A percentile compares a stretch with the other conserved stretches of the same genome.
These are phyloP conservation scores for Copidosoma aretas DNA, from an alignment of 2,888 invertebrate species.

Conservation along the genomic window DNA sequence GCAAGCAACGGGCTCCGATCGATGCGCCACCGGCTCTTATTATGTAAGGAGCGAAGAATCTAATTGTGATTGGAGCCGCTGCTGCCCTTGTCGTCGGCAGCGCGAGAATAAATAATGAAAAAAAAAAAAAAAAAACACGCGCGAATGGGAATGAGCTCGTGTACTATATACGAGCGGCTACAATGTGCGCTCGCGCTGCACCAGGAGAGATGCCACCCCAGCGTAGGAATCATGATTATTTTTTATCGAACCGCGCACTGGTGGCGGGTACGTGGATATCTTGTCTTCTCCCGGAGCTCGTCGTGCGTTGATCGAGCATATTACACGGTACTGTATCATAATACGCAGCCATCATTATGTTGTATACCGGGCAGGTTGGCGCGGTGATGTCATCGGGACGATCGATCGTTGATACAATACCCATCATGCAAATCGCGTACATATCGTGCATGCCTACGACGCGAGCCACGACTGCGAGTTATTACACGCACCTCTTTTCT, in stretches of 20 bases:
- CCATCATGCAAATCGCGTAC: too few species aligned
- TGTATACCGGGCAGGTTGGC: background rate
- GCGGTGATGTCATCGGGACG: too few species aligned
- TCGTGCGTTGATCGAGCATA: too few species aligned
- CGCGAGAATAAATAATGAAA: conserved; percentile 14
- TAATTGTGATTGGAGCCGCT: conserved; percentile 38
- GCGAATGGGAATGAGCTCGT: conserved; percentile 23
- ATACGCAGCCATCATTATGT: too few species aligned
- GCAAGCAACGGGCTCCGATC: too few species aligned
- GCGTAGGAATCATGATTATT: conserved; percentile 32
- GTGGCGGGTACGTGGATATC: too few species aligned
- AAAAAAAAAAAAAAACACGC: background rate
- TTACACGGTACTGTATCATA: too few species aligned
- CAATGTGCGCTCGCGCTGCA: background rate
- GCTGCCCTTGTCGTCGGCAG: conserved; percentile 33
- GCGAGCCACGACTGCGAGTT: too few species aligned
- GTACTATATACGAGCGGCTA: background rate
- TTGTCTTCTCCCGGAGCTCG: background rate
- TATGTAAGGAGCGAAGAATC: conserved; percentile 40
- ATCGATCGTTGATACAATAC: too few species aligned
- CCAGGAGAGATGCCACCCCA: conserved; percentile 17
- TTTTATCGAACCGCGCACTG: background rate
- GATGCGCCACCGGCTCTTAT: background rate
- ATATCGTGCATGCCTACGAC: too few species aligned
- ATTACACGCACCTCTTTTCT: too few species aligned